Percentiles rank a stretch among this genome's conserved stretches.
Evolutionary conservation across 1,140 invertebrate species (phyloP).

Genomic region (Lasioglossum baleicum): DNA sequence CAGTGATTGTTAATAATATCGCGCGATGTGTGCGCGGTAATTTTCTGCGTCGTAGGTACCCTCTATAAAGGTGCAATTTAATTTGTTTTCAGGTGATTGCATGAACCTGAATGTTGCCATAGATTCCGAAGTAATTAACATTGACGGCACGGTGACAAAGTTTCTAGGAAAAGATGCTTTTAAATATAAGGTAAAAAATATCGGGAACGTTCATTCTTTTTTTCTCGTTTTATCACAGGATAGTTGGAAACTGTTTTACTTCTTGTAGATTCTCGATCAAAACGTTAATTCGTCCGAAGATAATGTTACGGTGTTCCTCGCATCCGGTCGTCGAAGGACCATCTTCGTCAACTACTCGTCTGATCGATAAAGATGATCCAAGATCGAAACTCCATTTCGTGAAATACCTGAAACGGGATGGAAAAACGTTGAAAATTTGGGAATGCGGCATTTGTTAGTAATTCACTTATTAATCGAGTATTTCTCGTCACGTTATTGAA

Average conservation of each 20-base stretch:
- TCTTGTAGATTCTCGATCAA: too few species aligned
- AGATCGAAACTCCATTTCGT: constrained; percentile 82
- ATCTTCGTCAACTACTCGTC: constrained; percentile 52
- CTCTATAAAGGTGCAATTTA: too few species aligned
- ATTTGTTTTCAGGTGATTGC: too few species aligned
- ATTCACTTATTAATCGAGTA: too few species aligned
- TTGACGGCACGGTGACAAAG: constrained; percentile 58
- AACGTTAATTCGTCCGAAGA: constrained; percentile 56
- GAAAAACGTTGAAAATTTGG: constrained; percentile 84
- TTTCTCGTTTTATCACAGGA: too few species aligned
- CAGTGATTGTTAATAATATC: too few species aligned
- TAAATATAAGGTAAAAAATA: constrained; percentile 62
- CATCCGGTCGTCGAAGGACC: constrained; percentile 56
- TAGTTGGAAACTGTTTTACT: too few species aligned
- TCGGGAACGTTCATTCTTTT: too few species aligned
- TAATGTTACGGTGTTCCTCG: constrained; percentile 61
- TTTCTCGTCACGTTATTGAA: too few species aligned
- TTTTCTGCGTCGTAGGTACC: too few species aligned
- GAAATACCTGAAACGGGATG: constrained; percentile 83
- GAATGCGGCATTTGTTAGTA: constrained; percentile 85
- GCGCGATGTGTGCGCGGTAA: too few species aligned
- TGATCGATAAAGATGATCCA: constrained; percentile 80
- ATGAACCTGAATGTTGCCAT: constrained; percentile 62
- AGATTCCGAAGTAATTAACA: constrained; percentile 63
- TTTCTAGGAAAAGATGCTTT: constrained; percentile 65